Evolutionary conservation across 2,113 vertebrate species (phyloP), one percentile per base, ranked within the genome.

Genomic region (Bombycilla garrulus): DNA sequence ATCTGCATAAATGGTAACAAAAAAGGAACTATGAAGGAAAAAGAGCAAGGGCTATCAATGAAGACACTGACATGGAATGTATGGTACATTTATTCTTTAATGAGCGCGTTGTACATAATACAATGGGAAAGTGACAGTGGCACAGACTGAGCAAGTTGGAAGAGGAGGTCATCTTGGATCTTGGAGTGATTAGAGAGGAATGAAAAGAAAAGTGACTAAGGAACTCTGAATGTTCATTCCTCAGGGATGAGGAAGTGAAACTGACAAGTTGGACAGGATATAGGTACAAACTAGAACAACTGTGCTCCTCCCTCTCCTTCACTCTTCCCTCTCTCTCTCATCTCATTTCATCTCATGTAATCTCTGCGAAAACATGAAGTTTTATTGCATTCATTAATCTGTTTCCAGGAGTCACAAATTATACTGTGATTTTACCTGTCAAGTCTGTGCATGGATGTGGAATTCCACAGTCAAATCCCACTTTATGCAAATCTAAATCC

Each of bases 321-420:
- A 54, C 22, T 56, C 29, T 28, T 79, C 18, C 28, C 13, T 57
- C 22, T 50, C 29, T 57, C 17, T 69, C 51, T 61, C 72, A 31
- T 35, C 53, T 70, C 57, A 29, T 40, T 51, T 81, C 16, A 40
- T 66, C 36, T 38, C 54, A 33, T 40, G 35, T 81, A 17, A 38
- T 50, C 40, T 57, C 31, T 56, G 33, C 57, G 35, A 92, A 48
- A 92, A 80, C 23, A 74, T 24, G 21, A 73, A 56, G 28, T 71
- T 87, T 90, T 81, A 93, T 48, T 76, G n/a, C 19, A 24, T 92
- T 92, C 54, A 81, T 88, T 66, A 84, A 77, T 82, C 91, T 85
- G 38, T 74, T 92, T 93, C 80, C 40, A 88, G 50, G 57, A 93
- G 50, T 62, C 82, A 92, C 60, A 95, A 81, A 92, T 67, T 67